A percentile compares a stretch with the other conserved stretches of the same genome.
Conservation (phyloP, 2,797 vertebrate genomes). For the Vireo griseus region DNA sequence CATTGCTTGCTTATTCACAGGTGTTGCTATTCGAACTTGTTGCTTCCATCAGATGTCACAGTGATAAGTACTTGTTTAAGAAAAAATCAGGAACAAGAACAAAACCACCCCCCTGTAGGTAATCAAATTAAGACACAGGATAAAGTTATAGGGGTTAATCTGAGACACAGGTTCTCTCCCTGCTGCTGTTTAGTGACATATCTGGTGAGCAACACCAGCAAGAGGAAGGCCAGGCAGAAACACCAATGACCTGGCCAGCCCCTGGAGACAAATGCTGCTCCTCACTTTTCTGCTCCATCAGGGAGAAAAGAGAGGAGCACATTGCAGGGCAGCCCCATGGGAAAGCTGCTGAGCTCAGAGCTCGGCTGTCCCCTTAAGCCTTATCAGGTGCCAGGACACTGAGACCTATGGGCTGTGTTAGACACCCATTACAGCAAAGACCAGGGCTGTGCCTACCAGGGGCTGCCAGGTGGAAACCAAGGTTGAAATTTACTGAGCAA, state of each 20-base stretch:
- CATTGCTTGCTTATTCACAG: not conserved
- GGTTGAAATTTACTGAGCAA: not conserved
- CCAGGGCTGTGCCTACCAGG: not conserved
- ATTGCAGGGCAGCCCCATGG: not conserved
- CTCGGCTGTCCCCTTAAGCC: not conserved
- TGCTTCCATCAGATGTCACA: not conserved
- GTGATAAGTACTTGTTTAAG: slow-evolving; percentile 8
- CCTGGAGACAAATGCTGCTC: not conserved
- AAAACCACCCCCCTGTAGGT: not conserved
- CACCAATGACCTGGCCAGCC: not conserved
- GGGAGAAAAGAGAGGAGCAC: not conserved
- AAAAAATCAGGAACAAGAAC: not conserved
- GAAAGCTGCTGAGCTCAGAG: not conserved
- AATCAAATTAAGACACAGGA: slow-evolving; percentile 41
- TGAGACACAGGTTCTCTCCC: slow-evolving; percentile 1
- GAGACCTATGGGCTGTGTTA: rapidly evolving
- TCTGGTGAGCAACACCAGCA: not conserved
- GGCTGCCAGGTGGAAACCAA: not conserved
- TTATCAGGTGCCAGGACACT: not conserved
- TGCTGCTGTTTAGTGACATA: slow-evolving; percentile 16
- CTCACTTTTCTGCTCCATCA: not conserved
- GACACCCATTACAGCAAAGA: not conserved
- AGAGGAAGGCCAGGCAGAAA: not conserved
- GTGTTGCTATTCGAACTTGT: not conserved
- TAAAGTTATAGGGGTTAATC: slow-evolving; percentile 47